These are phyloP conservation scores for Sapajus apella DNA, from an alignment of 2,113 vertebrate species.

Conservation along the genomic window DNA sequence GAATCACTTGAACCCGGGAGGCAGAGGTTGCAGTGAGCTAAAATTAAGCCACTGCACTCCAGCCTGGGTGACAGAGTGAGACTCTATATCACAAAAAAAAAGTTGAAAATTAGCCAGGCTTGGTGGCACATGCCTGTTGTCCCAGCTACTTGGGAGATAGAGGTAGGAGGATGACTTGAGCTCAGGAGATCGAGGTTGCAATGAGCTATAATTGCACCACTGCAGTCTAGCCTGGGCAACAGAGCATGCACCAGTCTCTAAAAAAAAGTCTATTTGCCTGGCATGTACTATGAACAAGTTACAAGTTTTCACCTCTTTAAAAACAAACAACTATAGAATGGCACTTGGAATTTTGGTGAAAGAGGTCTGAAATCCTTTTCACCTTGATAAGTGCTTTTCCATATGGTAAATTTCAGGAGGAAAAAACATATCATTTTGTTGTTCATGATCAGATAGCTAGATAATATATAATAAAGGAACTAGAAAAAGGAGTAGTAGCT, in stretches of 20 bases:
- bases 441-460: neutral
- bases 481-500: neutral
- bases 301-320: constrained; percentile 29
- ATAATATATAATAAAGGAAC: neutral
- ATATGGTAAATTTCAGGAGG: constrained; percentile 9
- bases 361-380: neutral
- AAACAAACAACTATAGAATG: neutral
- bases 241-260: neutral
- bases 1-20: too few species aligned
- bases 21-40: too few species aligned
- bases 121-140: neutral
- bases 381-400: neutral
- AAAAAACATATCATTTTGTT: neutral
- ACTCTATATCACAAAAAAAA: too few species aligned
- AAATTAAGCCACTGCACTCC: too few species aligned
- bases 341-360: neutral
- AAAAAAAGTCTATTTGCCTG: neutral
- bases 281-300: neutral
- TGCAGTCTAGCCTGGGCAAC: neutral
- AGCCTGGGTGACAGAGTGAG: too few species aligned
- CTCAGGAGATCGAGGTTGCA: neutral
- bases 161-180: neutral
- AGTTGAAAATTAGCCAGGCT: too few species aligned
- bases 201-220: neutral
- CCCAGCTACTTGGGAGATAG: neutral